Percentiles rank a stretch among this genome's conserved stretches.
These are phyloP conservation scores for Hyperopisus bebe DNA, from an alignment of 2,113 vertebrate genomes.

Conservation along the genomic window DNA sequence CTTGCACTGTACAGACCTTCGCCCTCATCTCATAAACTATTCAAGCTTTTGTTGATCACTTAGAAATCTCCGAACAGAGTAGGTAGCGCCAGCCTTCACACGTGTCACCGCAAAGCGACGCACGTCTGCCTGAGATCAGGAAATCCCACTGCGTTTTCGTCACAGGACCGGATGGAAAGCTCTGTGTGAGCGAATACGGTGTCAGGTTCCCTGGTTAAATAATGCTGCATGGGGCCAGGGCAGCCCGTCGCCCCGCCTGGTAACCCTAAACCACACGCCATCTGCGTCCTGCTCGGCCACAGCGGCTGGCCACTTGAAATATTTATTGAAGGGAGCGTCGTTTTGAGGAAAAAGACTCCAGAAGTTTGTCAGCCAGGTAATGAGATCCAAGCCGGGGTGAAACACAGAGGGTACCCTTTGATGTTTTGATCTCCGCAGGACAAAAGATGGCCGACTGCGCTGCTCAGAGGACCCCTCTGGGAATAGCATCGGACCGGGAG, in stretches of 20 bases:
- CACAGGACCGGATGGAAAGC: neutral
- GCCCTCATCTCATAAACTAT: neutral
- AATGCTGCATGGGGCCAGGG: neutral
- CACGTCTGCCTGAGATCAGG: neutral
- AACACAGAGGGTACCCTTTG: neutral
- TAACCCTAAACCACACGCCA: slow-evolving; percentile 19
- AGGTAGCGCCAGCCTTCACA: neutral
- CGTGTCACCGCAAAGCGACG: neutral
- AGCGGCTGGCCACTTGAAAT: slow-evolving; percentile 34
- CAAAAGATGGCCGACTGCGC: neutral
- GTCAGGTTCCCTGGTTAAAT: neutral
- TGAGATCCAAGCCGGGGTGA: neutral
- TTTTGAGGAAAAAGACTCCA: slow-evolving; percentile 11
- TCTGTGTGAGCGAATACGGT: neutral
- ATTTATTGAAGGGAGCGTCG: slow-evolving; percentile 39
- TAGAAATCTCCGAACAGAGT: neutral
- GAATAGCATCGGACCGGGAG: neutral
- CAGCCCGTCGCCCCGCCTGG: neutral
- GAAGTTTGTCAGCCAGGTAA: neutral
- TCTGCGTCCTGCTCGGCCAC: neutral
- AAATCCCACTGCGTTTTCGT: neutral
- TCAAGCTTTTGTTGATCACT: neutral
- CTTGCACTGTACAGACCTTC: neutral
- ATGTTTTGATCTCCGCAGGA: neutral
- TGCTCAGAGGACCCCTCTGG: neutral